These are phyloP conservation scores for Drosophila nikananu DNA, from an alignment of 1,140 invertebrate species.

Conservation along the genomic window DNA sequence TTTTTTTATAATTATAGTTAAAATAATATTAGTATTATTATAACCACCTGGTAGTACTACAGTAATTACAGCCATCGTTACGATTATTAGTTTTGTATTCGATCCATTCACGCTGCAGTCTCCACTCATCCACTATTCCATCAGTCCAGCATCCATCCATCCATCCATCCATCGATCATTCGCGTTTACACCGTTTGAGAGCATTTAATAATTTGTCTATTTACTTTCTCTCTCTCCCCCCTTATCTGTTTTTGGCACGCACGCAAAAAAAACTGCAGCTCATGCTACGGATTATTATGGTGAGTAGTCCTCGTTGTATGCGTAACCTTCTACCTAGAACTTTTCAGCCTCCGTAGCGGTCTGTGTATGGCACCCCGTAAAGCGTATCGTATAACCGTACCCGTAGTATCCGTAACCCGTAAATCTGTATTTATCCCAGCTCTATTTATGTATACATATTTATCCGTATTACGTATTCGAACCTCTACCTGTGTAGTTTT, in stretches of 20 bases:
- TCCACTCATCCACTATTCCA: not conserved
- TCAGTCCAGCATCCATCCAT: conserved; percentile 8
- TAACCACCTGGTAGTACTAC: conserved; percentile 27
- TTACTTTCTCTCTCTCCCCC: conserved; percentile 71
- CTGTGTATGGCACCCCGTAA: conserved; percentile 36
- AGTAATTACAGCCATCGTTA: conserved; percentile 5
- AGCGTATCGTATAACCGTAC: conserved; percentile 28
- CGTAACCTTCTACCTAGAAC: conserved; percentile 85
- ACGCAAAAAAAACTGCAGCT: conserved; percentile 88
- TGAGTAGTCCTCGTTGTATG: conserved; percentile 90
- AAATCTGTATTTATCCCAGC: conserved; percentile 9
- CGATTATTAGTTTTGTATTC: conserved; percentile 17
- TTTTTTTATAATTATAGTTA: too few relatives aligned
- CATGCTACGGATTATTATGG: conserved; percentile 99
- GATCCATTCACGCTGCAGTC: conserved; percentile 12
- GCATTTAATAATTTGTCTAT: conserved; percentile 83
- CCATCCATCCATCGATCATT: conserved; percentile 24
- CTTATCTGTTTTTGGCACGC: conserved; percentile 82
- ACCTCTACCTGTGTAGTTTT: conserved; percentile 23
- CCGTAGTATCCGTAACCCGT: conserved; percentile 26
- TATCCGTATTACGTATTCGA: conserved; percentile 32
- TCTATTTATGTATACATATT: conserved; percentile 1
- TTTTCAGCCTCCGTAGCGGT: conserved; percentile 45
- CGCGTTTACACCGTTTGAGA: conserved; percentile 57
- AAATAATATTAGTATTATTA: not conserved